Conservation (phyloP, 2,113 vertebrate genomes). For the Poeciliopsis turrubarensis region DNA sequence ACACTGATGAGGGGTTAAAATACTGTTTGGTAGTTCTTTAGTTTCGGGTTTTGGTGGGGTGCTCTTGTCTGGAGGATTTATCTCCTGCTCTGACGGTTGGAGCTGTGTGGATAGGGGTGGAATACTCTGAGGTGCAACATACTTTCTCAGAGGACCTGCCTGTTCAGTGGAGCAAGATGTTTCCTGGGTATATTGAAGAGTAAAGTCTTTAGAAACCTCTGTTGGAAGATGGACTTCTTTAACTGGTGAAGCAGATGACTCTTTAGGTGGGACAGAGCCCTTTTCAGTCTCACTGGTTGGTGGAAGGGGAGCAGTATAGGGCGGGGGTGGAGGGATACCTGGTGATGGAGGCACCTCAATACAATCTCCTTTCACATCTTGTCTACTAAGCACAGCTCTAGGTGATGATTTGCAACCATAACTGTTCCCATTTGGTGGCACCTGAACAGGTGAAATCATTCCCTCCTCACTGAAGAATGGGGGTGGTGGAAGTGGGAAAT, state of each 20-base stretch:
- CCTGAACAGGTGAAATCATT: constrained; percentile 63
- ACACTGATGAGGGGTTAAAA: constrained; percentile 50
- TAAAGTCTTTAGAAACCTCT: constrained; percentile 20
- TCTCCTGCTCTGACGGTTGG: constrained; percentile 20
- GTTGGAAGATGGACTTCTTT: constrained; percentile 1
- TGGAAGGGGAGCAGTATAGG: constrained; percentile 62
- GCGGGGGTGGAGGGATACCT: constrained; percentile 62
- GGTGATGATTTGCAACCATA: neutral
- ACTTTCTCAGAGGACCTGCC: constrained; percentile 1
- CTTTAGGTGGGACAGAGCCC: neutral
- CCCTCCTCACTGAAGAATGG: constrained; percentile 55
- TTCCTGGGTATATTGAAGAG: constrained; percentile 11
- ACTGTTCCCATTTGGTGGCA: constrained; percentile 12
- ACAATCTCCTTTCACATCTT: constrained; percentile 13
- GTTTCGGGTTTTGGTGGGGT: constrained; percentile 12
- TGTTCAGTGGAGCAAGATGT: constrained; percentile 5
- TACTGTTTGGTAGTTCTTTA: constrained; percentile 22
- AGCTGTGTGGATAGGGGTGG: constrained; percentile 39
- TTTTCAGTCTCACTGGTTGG: constrained; percentile 13
- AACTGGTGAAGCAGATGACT: constrained; percentile 7
- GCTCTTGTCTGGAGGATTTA: constrained; percentile 14
- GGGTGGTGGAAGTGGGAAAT: constrained; percentile 70
- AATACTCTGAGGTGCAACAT: constrained; percentile 56
- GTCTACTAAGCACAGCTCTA: neutral
- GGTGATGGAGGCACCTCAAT: constrained; percentile 15